Base-by-base conservation (phyloP, 2,113 vertebrate genomes). In the Rhodinocichla rosea region DNA sequence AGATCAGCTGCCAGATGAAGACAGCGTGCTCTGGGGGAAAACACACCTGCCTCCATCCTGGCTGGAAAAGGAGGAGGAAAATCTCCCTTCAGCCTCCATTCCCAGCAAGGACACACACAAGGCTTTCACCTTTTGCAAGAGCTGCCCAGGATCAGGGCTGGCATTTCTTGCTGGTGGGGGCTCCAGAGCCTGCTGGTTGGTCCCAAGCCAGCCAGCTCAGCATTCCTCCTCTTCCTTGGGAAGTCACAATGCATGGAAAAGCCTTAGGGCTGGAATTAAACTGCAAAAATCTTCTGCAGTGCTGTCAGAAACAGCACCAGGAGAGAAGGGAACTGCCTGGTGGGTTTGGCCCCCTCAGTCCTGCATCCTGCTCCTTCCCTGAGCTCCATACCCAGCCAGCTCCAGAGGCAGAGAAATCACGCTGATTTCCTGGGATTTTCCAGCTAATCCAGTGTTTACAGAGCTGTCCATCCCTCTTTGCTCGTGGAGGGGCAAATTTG, bases 201-300 rank as follows among this genome's bases (percentile, higher is more conserved):
- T 10, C 27, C 22, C 4, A 1, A 33, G 40, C 18, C 78, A 71
- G 32, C 21, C 16, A 0, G 47, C 68, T 77, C 42, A 73, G 80
- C 9, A 1, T 45, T 37, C 80, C 23, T 65, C 56, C n/a, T 44
- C 4, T 32, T 69, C 20, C 59, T 22, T 5, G 6, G 76, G 69
- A 89, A 84, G 42, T 39, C 40, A 60, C 24, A 44, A 10, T 0
- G 1, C 14, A 0, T 24, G 63, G 62, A 74, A 88, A 60, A 95
- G 59, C 62, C 80, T 78, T 10, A 35, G 71, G 80, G 87, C 83
- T 80, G 83, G 39, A 75, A 94, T 37, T 75, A 90, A 92, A 28
- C 70, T 26, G 9, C 89, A 65, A 19, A 77, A 35, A 60, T 55
- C 84, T 79, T 27, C 70, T 14, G 6, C 52, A 70, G 80, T 0